Conservation (phyloP, 2,797 vertebrate species). For the Acestrorhynchus altus region DNA sequence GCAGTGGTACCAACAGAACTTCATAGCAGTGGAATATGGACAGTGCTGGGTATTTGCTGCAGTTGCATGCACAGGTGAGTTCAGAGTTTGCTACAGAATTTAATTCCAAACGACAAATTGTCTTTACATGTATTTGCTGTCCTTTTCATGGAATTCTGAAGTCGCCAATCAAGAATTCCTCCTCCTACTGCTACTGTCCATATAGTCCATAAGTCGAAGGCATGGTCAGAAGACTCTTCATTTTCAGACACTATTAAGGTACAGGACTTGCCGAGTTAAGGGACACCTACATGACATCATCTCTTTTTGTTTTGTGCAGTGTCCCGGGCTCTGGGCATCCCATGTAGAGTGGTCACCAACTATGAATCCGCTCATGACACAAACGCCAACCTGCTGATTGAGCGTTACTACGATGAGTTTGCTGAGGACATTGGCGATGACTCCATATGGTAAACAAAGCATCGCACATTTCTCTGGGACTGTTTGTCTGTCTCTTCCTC, state of each 20-base stretch:
- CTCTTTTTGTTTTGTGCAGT: constrained; percentile 71
- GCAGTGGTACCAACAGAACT: constrained; percentile 82
- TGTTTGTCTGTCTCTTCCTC: too few species aligned
- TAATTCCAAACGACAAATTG: too few species aligned
- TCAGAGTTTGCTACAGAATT: neutral
- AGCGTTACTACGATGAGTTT: constrained; percentile 78
- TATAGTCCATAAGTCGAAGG: too few species aligned
- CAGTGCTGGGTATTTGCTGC: constrained; percentile 99
- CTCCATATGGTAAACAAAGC: constrained; percentile 79
- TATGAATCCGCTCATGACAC: constrained; percentile 90
- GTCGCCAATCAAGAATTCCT: too few species aligned
- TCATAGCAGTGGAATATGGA: constrained; percentile 87
- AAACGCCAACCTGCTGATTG: constrained; percentile 89
- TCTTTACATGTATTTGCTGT: too few species aligned
- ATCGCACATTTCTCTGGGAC: too few species aligned
- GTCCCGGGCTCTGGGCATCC: constrained; percentile 88
- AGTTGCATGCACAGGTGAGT: constrained; percentile 87
- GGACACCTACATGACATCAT: neutral
- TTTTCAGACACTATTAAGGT: too few species aligned
- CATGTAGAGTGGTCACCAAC: constrained; percentile 91
- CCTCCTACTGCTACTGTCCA: too few species aligned
- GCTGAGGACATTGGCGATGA: constrained; percentile 75
- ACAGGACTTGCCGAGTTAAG: too few species aligned
- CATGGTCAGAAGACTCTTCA: too few species aligned
- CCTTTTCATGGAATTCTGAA: too few species aligned